phyloP scores from a whole-genome alignment of 2,113 vertebrate species.

The Passer domesticus region DNA sequence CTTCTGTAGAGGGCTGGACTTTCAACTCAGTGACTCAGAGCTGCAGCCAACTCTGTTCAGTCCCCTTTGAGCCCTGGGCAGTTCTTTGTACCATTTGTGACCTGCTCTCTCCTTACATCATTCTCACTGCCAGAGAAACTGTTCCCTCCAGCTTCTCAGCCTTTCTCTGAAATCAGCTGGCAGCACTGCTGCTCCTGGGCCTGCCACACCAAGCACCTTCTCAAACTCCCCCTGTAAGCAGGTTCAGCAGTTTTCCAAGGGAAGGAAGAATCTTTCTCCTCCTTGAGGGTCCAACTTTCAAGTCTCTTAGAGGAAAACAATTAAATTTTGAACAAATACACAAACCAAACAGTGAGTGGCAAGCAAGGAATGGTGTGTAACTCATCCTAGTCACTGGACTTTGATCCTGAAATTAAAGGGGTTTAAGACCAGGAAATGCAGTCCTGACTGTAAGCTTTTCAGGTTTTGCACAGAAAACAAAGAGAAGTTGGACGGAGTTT shows the following conservation, averaged over 20 bases:
- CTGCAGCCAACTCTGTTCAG: not conserved
- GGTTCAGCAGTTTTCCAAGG: not conserved
- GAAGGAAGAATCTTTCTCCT: not conserved
- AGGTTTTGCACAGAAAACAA: not conserved
- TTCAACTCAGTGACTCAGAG: not conserved
- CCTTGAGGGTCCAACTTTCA: not conserved
- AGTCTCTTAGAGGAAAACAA: not conserved
- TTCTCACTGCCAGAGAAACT: not conserved
- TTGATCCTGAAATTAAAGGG: not conserved
- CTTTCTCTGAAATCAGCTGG: not conserved
- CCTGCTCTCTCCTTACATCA: not conserved
- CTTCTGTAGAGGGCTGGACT: not conserved
- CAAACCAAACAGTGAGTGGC: not conserved
- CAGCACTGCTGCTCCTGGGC: not conserved
- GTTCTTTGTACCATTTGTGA: not conserved
- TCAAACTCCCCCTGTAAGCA: not conserved
- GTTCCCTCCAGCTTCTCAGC: not conserved
- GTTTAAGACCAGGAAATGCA: not conserved
- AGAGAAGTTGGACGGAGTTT: not conserved
- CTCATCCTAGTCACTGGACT: not conserved
- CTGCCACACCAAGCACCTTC: not conserved
- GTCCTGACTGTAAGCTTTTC: not conserved
- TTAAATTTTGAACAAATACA: not conserved
- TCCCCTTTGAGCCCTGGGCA: not conserved
- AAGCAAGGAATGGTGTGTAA: not conserved